Conservation (phyloP, 2,797 vertebrate genomes). For the Malurus splendens region DNA sequence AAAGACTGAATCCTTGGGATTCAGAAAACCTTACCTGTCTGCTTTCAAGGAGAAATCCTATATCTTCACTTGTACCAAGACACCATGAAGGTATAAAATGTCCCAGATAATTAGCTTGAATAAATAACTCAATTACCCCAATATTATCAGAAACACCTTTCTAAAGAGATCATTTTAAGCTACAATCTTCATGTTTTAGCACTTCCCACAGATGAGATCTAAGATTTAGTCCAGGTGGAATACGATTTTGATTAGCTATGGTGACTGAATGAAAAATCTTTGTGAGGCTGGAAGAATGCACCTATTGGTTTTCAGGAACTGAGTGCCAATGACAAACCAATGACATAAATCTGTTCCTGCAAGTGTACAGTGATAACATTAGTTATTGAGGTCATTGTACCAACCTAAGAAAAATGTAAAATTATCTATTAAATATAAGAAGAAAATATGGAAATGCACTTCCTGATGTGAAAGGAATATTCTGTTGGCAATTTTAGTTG, state of each 20-base stretch:
- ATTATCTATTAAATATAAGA: neutral
- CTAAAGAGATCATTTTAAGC: neutral
- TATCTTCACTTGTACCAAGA: neutral
- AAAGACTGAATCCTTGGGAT: neutral
- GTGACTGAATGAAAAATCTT: neutral
- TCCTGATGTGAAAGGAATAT: neutral
- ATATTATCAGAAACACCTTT: neutral
- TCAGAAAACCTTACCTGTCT: neutral
- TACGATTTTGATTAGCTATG: neutral
- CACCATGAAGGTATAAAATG: accelerated
- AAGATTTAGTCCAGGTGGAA: neutral
- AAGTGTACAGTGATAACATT: neutral
- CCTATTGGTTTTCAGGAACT: accelerated
- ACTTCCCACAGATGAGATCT: neutral
- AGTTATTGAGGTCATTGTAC: neutral
- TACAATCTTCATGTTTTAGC: neutral
- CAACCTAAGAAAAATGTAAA: neutral
- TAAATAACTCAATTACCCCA: neutral
- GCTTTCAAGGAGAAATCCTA: neutral
- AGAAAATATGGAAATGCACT: neutral
- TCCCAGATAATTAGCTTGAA: neutral
- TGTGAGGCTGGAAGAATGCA: neutral
- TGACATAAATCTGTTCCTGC: neutral
- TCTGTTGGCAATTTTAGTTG: neutral
- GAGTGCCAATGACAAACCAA: neutral